Base-by-base conservation (phyloP, 1,140 invertebrate species). In the Caenorhabditis brenneri region DNA sequence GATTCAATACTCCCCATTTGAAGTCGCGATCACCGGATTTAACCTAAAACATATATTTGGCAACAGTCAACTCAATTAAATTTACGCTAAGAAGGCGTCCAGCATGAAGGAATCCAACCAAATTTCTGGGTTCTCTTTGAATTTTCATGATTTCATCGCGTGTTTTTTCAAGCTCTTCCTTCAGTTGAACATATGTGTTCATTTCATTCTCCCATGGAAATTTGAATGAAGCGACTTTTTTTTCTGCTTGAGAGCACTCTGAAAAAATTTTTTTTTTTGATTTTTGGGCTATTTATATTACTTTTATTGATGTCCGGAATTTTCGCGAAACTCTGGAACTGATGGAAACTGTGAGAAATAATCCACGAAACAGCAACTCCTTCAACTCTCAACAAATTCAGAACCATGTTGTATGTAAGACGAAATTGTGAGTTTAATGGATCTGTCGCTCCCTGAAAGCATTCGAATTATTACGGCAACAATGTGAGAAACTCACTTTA, bases 311-410 rank as follows among this genome's bases (percentile, higher is more conserved):
- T 92, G 65, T 94, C 93, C 4, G 98, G 98, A 88, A 99, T 96
- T 27, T 94, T 93, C 0, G 96, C 94, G 92, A 98, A 97, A 92
- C 99, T 99, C 92, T 99, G 98, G 90, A 99, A 99, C 91, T 99
- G 97, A 92, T 95, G 97, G 91, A 99, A 99, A 88, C 96, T 97
- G 85, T 96, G 93, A 91, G 99, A 96, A 88, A 99, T 92, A 96
- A 99, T 99, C 88, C 97, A 99, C 91, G 99, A 97, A 0, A 98
- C 97, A 93, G 99, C 99, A 82, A 99, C 98, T 92, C 98, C 97
- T 92, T 99, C 97, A 7, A 99, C 98, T 90, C 82, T 87, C 48
- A 99, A 91, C 84, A 99, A 92, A 93, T 99, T 99, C 10, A 99
- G 92, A 12, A 99, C 96, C 98, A 99, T 99, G 91, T 99, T 99